Conservation (phyloP, 2,797 vertebrate species). For the Chelonia mydas region DNA sequence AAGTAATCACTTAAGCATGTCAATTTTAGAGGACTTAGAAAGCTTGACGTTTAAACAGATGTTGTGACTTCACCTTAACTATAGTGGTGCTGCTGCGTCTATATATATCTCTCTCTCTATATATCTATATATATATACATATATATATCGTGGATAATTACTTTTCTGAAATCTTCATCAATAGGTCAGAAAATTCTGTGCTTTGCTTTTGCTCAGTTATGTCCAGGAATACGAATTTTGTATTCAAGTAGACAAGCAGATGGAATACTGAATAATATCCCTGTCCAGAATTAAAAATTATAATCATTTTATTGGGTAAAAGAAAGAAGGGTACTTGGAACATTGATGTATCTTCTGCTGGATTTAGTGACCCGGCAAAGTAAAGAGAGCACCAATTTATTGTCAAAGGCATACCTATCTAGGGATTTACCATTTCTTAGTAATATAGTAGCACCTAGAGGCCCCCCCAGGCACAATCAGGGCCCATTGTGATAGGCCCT, state of each 20-base stretch:
- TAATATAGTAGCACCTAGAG: not conserved
- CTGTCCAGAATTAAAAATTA: not conserved
- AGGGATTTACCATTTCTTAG: not conserved
- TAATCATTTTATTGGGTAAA: not conserved
- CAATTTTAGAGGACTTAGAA: too few relatives aligned
- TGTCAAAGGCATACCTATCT: not conserved
- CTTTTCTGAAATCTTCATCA: not conserved
- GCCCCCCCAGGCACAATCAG: not conserved
- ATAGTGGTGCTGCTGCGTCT: too few relatives aligned
- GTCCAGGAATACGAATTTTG: not conserved
- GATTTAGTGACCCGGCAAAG: not conserved
- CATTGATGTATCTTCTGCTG: not conserved
- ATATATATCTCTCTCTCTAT: not conserved
- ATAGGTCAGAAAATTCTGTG: not conserved
- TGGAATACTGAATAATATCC: not conserved
- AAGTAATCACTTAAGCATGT: too few relatives aligned
- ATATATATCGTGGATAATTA: not conserved
- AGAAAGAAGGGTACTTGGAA: not conserved
- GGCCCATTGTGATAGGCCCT: not conserved
- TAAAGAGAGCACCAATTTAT: not conserved
- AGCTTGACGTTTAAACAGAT: too few relatives aligned
- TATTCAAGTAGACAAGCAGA: not conserved
- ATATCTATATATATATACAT: not conserved
- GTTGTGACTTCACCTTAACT: too few relatives aligned
- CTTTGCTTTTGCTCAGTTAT: not conserved